Evolutionary conservation across 2,797 vertebrate species (phyloP).

Genomic region (Gymnothorax reevesii): DNA sequence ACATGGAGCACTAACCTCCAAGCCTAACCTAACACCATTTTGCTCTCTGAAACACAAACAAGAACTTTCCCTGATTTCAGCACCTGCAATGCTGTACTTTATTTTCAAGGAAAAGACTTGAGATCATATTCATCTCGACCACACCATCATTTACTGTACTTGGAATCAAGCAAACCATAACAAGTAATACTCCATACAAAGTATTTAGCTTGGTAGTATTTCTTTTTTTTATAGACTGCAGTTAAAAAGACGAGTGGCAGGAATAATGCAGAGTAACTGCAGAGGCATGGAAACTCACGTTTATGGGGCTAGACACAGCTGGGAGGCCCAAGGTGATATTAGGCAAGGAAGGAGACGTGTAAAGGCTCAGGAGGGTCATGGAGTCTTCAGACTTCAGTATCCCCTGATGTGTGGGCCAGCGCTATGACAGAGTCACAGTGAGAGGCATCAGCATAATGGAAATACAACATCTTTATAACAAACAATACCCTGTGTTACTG

Average conservation of each 20-base stretch:
- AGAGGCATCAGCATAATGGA: slow-evolving; percentile 42
- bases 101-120: neutral
- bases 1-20: slow-evolving; percentile 32
- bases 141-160: neutral
- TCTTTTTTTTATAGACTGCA: neutral
- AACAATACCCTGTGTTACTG: neutral
- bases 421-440: slow-evolving; percentile 63
- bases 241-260: neutral
- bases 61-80: neutral
- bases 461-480: slow-evolving; percentile 38
- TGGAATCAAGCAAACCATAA: neutral
- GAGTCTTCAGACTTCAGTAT: slow-evolving; percentile 89
- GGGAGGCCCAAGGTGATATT: slow-evolving; percentile 95
- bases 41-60: neutral
- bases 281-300: slow-evolving; percentile 75
- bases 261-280: neutral
- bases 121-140: neutral
- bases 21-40: slow-evolving; percentile 32
- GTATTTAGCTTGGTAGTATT: neutral
- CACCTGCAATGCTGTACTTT: neutral
- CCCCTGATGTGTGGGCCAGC: slow-evolving; percentile 87
- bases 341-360: slow-evolving; percentile 95
- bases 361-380: slow-evolving; percentile 90
- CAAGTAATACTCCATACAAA: neutral
- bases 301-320: slow-evolving; percentile 81